phyloP scores from a whole-genome alignment of 2,888 invertebrate genomes.

The Drosophila antonietae region DNA sequence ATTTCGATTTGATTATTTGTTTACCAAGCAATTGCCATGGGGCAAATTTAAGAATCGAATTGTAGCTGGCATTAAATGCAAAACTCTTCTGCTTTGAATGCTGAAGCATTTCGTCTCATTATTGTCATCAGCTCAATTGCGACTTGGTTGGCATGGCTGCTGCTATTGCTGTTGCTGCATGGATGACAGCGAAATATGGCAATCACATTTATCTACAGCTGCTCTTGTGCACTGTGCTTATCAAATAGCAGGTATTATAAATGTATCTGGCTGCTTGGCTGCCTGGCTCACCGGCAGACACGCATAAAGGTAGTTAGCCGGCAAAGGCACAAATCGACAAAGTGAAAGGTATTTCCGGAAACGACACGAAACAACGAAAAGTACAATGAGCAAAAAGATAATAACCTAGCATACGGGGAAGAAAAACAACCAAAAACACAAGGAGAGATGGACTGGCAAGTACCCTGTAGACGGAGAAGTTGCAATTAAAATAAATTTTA shows the following conservation, averaged over 20 bases:
- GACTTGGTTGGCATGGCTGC: constrained; percentile 26
- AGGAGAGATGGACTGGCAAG: not conserved
- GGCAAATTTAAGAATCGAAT: constrained; percentile 16
- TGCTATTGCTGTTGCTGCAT: not conserved
- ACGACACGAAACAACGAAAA: constrained; percentile 45
- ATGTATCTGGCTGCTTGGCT: constrained; percentile 42
- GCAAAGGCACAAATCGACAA: constrained; percentile 45
- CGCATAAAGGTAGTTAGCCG: constrained; percentile 71
- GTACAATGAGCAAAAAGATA: constrained; percentile 61
- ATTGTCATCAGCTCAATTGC: constrained; percentile 15
- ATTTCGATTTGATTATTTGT: constrained; percentile 25
- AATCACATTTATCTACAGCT: constrained; percentile 50
- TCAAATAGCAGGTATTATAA: constrained; percentile 63
- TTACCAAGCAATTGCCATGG: constrained; percentile 21
- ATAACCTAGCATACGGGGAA: constrained; percentile 52
- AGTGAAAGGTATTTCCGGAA: constrained; percentile 64
- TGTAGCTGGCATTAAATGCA: constrained; percentile 44
- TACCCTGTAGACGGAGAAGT: not conserved
- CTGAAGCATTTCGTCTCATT: constrained; percentile 22
- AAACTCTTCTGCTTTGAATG: constrained; percentile 3
- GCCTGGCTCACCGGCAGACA: constrained; percentile 44
- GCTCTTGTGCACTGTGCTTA: constrained; percentile 48
- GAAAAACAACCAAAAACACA: not conserved
- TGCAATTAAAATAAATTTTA: too few relatives aligned
- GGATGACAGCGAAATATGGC: constrained; percentile 47